These are phyloP conservation scores for Rhea americana DNA, from an alignment of 2,113 vertebrate genomes.

Conservation along the genomic window DNA sequence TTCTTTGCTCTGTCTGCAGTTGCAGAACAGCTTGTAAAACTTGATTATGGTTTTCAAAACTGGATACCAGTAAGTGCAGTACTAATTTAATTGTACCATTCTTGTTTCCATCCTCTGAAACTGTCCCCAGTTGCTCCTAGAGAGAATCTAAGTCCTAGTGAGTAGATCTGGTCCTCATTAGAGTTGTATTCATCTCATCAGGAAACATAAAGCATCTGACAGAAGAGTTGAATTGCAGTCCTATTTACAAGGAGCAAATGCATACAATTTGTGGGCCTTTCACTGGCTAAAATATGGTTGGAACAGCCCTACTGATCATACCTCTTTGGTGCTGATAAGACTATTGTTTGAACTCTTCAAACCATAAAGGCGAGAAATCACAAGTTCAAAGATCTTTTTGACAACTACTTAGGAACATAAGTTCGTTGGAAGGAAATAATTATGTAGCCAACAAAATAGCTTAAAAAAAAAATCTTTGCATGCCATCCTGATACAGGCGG, in stretches of 20 bases:
- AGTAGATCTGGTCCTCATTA: slow-evolving; percentile 46
- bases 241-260: neutral
- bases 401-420: neutral
- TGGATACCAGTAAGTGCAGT: slow-evolving; percentile 2
- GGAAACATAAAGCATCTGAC: neutral
- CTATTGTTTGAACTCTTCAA: neutral
- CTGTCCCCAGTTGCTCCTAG: slow-evolving; percentile 29
- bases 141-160: neutral
- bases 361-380: neutral
- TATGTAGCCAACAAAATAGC: neutral
- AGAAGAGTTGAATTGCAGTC: neutral
- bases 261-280: neutral
- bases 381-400: neutral
- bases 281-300: neutral
- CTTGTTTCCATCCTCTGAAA: slow-evolving; percentile 9
- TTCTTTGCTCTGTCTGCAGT: neutral
- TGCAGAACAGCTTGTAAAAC: slow-evolving; percentile 11
- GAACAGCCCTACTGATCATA: neutral
- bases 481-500: neutral
- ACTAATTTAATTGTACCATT: slow-evolving; percentile 1
- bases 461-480: neutral
- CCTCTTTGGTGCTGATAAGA: neutral
- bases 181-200: neutral
- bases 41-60: slow-evolving; percentile 13
- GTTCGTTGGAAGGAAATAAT: neutral